phyloP scores from a whole-genome alignment of 2,113 vertebrate species.

The Saimiri boliviensis region DNA sequence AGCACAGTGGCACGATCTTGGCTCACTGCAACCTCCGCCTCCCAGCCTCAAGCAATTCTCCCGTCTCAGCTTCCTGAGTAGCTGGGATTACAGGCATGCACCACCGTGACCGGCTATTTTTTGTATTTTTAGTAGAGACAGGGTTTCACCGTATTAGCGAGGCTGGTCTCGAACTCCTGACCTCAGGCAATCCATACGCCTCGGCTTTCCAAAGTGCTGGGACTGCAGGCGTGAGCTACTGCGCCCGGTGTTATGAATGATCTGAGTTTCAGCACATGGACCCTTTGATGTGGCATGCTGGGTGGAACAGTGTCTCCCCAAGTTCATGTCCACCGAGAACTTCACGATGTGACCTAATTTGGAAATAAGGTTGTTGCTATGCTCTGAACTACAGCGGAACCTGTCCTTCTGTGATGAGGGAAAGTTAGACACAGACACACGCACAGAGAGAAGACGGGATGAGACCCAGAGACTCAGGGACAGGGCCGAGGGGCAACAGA shows the following conservation, averaged over 20 bases:
- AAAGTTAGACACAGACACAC: neutral
- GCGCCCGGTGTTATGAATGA: accelerated
- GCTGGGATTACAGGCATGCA: too few species aligned
- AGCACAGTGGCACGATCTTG: too few species aligned
- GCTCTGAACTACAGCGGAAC: neutral
- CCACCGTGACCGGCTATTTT: too few species aligned
- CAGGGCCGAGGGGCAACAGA: accelerated
- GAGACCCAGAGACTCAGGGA: neutral
- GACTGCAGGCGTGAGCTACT: too few species aligned
- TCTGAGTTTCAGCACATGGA: neutral
- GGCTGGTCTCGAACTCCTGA: too few species aligned
- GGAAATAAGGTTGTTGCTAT: neutral
- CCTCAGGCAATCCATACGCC: too few species aligned
- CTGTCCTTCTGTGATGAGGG: neutral
- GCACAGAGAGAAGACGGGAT: neutral
- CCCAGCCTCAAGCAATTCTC: too few species aligned
- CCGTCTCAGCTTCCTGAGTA: too few species aligned
- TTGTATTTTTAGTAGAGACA: too few species aligned
- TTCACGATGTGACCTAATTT: neutral
- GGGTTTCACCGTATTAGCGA: too few species aligned
- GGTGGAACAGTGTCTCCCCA: neutral
- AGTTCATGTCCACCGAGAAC: neutral
- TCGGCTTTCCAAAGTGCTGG: too few species aligned
- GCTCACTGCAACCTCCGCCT: too few species aligned
- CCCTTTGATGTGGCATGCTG: neutral